These are phyloP conservation scores for Falco novaeseelandiae DNA, from an alignment of 2,797 vertebrate species.

Conservation along the genomic window DNA sequence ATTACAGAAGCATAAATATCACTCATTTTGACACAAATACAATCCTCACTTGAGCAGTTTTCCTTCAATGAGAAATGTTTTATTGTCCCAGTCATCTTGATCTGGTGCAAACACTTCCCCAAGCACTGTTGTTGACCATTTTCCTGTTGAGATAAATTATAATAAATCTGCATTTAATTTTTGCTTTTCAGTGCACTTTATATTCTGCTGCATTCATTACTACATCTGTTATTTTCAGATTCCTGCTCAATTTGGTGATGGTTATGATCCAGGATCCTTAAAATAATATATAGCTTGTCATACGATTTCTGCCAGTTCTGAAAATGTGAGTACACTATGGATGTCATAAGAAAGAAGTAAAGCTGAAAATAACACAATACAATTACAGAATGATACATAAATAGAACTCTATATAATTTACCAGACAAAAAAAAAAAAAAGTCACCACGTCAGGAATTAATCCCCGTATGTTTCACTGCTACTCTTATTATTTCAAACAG, in stretches of 20 bases:
- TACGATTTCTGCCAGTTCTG: background rate
- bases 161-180: constrained; percentile 70
- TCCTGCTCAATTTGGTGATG: background rate
- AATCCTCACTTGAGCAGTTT: constrained; percentile 85
- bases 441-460: background rate
- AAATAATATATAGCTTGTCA: background rate
- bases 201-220: constrained; percentile 20
- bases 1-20: constrained; percentile 56
- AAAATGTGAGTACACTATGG: background rate
- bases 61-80: constrained; percentile 89
- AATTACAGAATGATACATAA: background rate
- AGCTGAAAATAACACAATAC: background rate
- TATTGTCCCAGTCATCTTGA: constrained; percentile 93
- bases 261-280: constrained; percentile 17
- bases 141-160: constrained; percentile 80
- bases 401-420: background rate
- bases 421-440: background rate
- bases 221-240: constrained; percentile 43
- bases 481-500: background rate
- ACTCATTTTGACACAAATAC: constrained; percentile 52
- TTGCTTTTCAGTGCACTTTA: constrained; percentile 13
- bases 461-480: background rate
- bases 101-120: constrained; percentile 90
- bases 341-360: constrained; percentile 71
- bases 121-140: constrained; percentile 84